These are phyloP conservation scores for Hippocampus mohnikei DNA, from an alignment of 2,113 vertebrate genomes.

Conservation along the genomic window DNA sequence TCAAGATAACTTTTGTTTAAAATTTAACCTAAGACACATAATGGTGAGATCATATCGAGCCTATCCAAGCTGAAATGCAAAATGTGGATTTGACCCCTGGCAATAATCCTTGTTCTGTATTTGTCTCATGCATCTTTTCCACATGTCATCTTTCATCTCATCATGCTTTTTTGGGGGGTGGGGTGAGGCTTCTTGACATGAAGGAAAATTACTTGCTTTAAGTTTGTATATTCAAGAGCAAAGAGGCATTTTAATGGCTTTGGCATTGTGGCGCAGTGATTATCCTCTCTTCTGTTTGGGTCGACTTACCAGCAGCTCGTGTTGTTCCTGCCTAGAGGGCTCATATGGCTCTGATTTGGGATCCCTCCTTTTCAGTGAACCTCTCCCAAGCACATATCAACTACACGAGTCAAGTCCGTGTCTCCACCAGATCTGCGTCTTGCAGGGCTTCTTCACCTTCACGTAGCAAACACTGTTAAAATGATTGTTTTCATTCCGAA, in stretches of 20 bases:
- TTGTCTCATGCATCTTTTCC: conserved; percentile 59
- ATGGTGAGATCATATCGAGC: conserved; percentile 26
- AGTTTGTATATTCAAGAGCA: conserved; percentile 36
- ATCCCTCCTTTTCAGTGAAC: conserved; percentile 54
- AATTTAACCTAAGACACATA: background rate
- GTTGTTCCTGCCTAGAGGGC: conserved; percentile 57
- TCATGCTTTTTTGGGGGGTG: conserved; percentile 29
- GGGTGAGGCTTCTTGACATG: conserved; percentile 33
- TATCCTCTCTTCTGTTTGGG: conserved; percentile 32
- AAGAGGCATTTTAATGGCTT: conserved; percentile 34
- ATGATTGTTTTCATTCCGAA: background rate
- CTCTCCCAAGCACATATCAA: conserved; percentile 42
- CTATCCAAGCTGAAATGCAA: conserved; percentile 38
- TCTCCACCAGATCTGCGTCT: conserved; percentile 55
- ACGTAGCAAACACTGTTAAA: background rate
- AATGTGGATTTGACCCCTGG: conserved; percentile 68
- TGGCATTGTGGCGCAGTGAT: conserved; percentile 20
- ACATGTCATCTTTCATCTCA: conserved; percentile 70
- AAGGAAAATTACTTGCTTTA: conserved; percentile 42
- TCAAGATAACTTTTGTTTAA: background rate
- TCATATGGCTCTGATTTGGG: conserved; percentile 70
- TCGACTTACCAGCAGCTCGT: conserved; percentile 46
- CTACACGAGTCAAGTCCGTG: conserved; percentile 50
- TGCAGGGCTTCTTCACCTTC: conserved; percentile 39
- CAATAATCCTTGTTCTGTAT: conserved; percentile 54